Conservation (phyloP, 2,113 vertebrate genomes). For the Apteryx owenii region DNA sequence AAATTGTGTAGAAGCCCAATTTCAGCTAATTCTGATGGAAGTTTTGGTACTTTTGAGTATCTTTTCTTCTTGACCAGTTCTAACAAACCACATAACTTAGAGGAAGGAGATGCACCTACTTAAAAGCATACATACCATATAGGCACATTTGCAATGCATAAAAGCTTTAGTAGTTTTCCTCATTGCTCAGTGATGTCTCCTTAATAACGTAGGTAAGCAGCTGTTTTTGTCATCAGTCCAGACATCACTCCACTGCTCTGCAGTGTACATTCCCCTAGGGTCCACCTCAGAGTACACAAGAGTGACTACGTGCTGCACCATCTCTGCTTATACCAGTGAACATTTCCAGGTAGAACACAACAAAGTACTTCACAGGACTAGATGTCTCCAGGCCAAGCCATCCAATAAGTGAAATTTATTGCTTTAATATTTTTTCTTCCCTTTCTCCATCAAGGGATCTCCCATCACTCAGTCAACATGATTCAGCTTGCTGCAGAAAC, state of each 20-base stretch:
- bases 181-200: background rate
- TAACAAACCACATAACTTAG: background rate
- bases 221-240: background rate
- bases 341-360: background rate
- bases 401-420: slow-evolving; percentile 4
- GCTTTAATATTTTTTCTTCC: slow-evolving; percentile 33
- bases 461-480: background rate
- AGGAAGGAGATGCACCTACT: background rate
- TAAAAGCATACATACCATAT: background rate
- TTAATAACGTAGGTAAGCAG: background rate
- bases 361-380: background rate
- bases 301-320: background rate
- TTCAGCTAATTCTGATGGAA: background rate
- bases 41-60: background rate
- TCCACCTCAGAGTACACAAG: background rate
- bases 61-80: background rate
- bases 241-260: background rate
- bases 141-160: background rate
- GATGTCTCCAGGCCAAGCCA: background rate
- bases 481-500: background rate
- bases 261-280: background rate
- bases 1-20: background rate
- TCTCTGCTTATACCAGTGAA: background rate
- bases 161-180: background rate
- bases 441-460: background rate